These are phyloP conservation scores for Panopea generosa DNA, from an alignment of 2,888 invertebrate species.

Conservation along the genomic window DNA sequence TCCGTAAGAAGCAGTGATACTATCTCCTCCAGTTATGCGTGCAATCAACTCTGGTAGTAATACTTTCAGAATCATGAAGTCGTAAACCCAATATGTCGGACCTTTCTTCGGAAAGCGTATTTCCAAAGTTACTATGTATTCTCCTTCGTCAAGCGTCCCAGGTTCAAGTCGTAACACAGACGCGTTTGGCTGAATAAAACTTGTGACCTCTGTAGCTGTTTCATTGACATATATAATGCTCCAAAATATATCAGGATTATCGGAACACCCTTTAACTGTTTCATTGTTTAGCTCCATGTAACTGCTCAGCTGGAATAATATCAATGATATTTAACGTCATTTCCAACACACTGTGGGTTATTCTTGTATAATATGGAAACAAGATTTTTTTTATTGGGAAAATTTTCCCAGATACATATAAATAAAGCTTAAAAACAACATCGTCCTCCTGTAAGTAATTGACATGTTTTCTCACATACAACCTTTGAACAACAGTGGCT, in stretches of 20 bases:
- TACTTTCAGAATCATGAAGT: constrained; percentile 31
- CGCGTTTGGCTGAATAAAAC: constrained; percentile 37
- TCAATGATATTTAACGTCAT: too few species aligned
- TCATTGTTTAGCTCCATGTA: constrained; percentile 15
- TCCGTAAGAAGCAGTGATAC: constrained; percentile 30
- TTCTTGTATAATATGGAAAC: too few species aligned
- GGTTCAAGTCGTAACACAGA: constrained; percentile 40
- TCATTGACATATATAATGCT: background rate
- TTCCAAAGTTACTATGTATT: constrained; percentile 41
- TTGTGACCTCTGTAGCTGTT: constrained; percentile 4
- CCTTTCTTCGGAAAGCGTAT: constrained; percentile 29
- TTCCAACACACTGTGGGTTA: too few species aligned
- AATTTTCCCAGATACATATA: too few species aligned
- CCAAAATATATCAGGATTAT: constrained; percentile 11
- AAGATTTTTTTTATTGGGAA: too few species aligned
- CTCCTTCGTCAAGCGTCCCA: constrained; percentile 37
- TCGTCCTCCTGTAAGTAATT: too few species aligned
- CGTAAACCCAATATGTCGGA: constrained; percentile 25
- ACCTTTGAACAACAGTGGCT: too few species aligned
- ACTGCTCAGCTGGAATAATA: constrained; percentile 12
- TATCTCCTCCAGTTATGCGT: constrained; percentile 47
- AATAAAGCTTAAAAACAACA: too few species aligned
- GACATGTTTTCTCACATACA: too few species aligned
- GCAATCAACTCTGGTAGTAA: constrained; percentile 53
- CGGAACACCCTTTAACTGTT: too few species aligned